Evolutionary conservation across 2,113 vertebrate genomes (phyloP).

Genomic region (Cebidichthys violaceus): DNA sequence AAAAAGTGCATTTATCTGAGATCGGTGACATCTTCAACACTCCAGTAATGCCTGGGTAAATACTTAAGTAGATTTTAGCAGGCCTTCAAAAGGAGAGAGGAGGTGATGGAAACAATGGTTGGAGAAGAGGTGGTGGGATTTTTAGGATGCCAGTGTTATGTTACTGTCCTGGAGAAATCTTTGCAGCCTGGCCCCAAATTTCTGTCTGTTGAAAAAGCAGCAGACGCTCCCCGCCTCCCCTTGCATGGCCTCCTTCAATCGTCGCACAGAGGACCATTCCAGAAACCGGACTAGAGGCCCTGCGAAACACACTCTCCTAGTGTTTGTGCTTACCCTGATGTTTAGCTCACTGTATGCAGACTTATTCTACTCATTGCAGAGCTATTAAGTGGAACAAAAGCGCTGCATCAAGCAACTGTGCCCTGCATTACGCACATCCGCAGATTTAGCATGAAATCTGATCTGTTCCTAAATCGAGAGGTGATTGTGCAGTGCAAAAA

Average conservation of each 20-base stretch:
- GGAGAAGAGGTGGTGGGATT: slow-evolving; percentile 13
- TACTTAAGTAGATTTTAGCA: slow-evolving; percentile 30
- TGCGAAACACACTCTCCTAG: slow-evolving; percentile 17
- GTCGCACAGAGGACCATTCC: slow-evolving; percentile 44
- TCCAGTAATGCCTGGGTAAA: slow-evolving; percentile 46
- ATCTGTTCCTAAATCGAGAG: slow-evolving; percentile 45
- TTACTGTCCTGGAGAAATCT: slow-evolving; percentile 32
- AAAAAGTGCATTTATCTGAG: slow-evolving; percentile 45
- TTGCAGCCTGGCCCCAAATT: slow-evolving; percentile 41
- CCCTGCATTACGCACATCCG: slow-evolving; percentile 55
- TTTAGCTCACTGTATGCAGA: slow-evolving; percentile 31
- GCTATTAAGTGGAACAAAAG: slow-evolving; percentile 63
- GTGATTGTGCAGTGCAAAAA: slow-evolving; percentile 27
- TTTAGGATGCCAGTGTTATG: slow-evolving; percentile 10
- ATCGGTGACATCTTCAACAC: slow-evolving; percentile 29
- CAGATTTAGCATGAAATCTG: slow-evolving; percentile 68
- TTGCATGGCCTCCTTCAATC: slow-evolving; percentile 62
- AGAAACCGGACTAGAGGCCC: slow-evolving; percentile 61
- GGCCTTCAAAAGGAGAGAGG: not conserved
- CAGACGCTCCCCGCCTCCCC: slow-evolving; percentile 61
- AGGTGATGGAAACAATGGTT: slow-evolving; percentile 7
- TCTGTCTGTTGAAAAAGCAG: slow-evolving; percentile 62
- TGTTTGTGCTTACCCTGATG: slow-evolving; percentile 31
- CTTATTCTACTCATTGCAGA: slow-evolving; percentile 40
- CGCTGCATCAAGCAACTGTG: slow-evolving; percentile 38